Base-by-base conservation (phyloP, 2,113 vertebrate species). In the Tamias sibiricus region DNA sequence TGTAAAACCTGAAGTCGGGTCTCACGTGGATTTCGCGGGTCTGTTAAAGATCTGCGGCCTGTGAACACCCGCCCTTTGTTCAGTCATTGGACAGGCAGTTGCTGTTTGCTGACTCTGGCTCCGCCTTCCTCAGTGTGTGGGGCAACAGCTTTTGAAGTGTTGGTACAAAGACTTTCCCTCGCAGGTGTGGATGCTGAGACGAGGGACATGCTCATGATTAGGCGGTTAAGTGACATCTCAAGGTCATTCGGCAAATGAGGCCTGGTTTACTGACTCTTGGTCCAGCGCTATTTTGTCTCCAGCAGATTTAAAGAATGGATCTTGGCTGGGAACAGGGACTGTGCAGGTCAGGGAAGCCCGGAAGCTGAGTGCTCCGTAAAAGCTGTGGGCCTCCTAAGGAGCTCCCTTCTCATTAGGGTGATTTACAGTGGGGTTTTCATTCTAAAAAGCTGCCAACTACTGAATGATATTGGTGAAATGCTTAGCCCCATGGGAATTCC, bases 251-350 rank as follows among this genome's bases (percentile, higher is more conserved):
- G 68, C 24, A 3, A n/a, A 66, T 1, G 1, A 42, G 1, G 6
- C 62, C 8, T 1, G 52, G 4, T 26, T 20, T 71, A 17, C 66
- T 14, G 42, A 54, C 19, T 4, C 35, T 37, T 7, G 26, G 3
- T 19, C 22, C 6, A 0, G 26, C 1, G 16, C 4, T 17, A 1
- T 7, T 37, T 52, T 1, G 2, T 74, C 22, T 62, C 44, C n/a
- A 7, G 44, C 14, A 66, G 44, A 66, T 30, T 49, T 30, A 62
- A n/a, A n/a, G n/a, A n/a, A 32, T 44, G 74, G 49, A 30, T 74
- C 64, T 69, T 26, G 7, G 40, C 44, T 16, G 68, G 62, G 4
- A 2, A 22, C 24, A 24, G 68, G 54, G 32, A 13, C 22, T 0
- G 28, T 6, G 2, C 1, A 4, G 90, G 57, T 40, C 42, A 40